Conservation (phyloP, 2,797 vertebrate species). For the Aplochiton taeniatus region DNA sequence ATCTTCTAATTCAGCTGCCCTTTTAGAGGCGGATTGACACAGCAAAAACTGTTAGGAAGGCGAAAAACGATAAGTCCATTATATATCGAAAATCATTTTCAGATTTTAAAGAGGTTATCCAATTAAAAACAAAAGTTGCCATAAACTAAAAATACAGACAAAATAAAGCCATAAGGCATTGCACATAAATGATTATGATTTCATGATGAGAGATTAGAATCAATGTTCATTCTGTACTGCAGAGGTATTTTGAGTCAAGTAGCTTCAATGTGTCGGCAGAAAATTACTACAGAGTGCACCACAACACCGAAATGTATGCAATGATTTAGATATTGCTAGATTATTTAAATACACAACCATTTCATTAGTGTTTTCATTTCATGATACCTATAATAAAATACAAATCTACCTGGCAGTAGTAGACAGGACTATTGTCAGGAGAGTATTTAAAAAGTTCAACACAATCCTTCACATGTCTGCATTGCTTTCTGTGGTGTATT, state of each 20-base stretch:
- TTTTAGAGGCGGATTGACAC: background rate
- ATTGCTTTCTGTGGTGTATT: too few species aligned
- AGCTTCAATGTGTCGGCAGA: too few species aligned
- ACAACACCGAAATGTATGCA: too few species aligned
- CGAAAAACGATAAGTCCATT: background rate
- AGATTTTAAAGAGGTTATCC: constrained; percentile 13
- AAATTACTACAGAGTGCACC: too few species aligned
- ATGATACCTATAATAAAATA: background rate
- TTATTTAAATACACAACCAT: background rate
- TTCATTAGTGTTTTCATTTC: constrained; percentile 10
- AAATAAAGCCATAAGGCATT: constrained; percentile 13
- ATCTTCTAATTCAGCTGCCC: background rate
- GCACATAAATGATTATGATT: too few species aligned
- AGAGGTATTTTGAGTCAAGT: background rate
- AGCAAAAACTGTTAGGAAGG: background rate
- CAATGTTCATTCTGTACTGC: constrained; percentile 5
- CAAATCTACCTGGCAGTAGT: background rate
- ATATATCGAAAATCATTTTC: constrained; percentile 10
- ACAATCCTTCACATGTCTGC: too few species aligned
- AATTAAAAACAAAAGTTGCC: background rate
- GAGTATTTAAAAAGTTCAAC: background rate
- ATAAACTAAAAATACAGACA: constrained; percentile 8
- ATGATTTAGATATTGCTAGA: background rate
- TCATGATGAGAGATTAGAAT: background rate
- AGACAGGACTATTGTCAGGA: background rate